Base-by-base conservation (phyloP, 2,113 vertebrate genomes). In the Origma solitaria region DNA sequence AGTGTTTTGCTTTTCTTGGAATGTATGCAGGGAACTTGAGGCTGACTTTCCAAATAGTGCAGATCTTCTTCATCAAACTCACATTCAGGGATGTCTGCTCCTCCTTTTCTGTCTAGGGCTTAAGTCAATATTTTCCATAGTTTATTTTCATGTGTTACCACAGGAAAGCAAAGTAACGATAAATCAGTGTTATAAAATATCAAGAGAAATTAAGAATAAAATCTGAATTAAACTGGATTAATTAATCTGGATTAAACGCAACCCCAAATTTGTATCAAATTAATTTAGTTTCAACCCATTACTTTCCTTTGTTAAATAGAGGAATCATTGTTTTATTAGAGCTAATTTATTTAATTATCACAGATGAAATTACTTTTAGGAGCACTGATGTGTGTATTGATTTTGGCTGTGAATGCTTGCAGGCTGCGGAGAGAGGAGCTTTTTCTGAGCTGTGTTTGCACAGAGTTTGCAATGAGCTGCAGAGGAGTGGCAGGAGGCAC, bases 341-440 rank as follows among this genome's bases (percentile, higher is more conserved):
- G 30, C 56, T 90, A 50, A 89, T 81, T 91, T 91, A 93, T 94
- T 96, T 94, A 91, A 95, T 97, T 73, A 76, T 58, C 77, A 92
- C 90, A 93, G 89, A 83, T 77, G 23, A 86, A 95, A 94, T 79
- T 9, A 56, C 61, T 94, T 85, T 50, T 54, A 50, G 20, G 35
- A 82, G 38, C 82, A 53, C 61, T 69, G 81, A 70, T 81, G 57
- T 13, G 28, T 50, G 30, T 81, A 92, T 92, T 92, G 97, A 95
- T 97, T 96, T 76, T 91, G 88, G 69, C 87, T 89, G 49, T 4
- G 16, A 92, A 35, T 60, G 79, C 88, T 77, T 68, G 58, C 56
- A 66, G 91, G 6, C 44, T 77, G 78, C 85, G 44, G 82, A 56
- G 88, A 76, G 94, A 85, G 96, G 94, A 53, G 82, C 72, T 94